Evolutionary conservation across 2,888 invertebrate genomes (phyloP), one percentile per base, ranked within the genome.

Genomic region (Drosophila tanythrix): DNA sequence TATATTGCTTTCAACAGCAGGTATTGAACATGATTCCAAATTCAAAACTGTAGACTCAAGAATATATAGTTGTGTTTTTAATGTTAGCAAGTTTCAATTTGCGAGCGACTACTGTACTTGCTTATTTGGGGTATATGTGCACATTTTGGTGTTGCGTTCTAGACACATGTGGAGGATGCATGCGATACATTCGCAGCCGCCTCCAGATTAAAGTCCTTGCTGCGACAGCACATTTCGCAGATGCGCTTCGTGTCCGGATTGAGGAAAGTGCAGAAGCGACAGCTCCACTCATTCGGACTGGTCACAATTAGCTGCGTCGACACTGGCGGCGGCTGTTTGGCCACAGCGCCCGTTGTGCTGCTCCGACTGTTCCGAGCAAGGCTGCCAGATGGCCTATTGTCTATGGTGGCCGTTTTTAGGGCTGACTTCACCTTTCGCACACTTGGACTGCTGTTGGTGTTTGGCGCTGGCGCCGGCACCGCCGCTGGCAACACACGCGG

Each of bases 221-320:
- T 91, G 84, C 95, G 96, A 53, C 94, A 94, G 89, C 96, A 96
- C 94, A 96, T 96, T 79, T 95, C 96, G 90, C 96, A 96, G 77
- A 96, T 95, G 53, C 94, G 94, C 56, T 92, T 93, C 0, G 92
- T 89, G 3, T 93, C 85, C 1, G 93, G 92, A 92, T 96, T 96
- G 21, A 95, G 92, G 90, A 94, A 96, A 15, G 96, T 96, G 92
- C 96, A 96, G 50, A 94, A 94, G 11, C 93, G 93, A 90, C 96
- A 96, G 72, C 94, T 94, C 96, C 96, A 96, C 74, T 94, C 94
- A 40, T 90, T 91, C 4, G 91, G 88, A 62, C 89, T 90, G 29
- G 90, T 89, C 33, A 90, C 91, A 65, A 92, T 91, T 36, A 91
- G 82, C 61, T 92, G 92, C 27, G 90, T 90, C 7, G 88, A 80